phyloP scores from a whole-genome alignment of 2,797 vertebrate species.

The Scleropages formosus region DNA sequence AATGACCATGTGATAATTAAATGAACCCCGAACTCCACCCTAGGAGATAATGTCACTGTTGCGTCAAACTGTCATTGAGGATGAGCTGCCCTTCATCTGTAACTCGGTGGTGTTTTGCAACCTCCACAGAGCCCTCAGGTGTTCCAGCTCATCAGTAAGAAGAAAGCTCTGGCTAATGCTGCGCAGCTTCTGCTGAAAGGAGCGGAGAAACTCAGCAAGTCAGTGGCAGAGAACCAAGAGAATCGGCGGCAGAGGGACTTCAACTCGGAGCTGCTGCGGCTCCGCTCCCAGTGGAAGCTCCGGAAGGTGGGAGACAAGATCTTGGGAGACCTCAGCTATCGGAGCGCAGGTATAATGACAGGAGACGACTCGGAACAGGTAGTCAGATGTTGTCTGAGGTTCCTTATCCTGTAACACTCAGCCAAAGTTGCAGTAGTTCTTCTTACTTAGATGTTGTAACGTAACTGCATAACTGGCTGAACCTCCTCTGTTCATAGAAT shows the following conservation, averaged over 20 bases:
- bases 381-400: too few relatives aligned
- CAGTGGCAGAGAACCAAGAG: slow-evolving; percentile 89
- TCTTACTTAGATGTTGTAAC: too few relatives aligned
- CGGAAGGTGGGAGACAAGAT: slow-evolving; percentile 98
- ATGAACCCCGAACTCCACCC: too few relatives aligned
- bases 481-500: neutral
- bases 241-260: slow-evolving; percentile 94
- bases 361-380: neutral
- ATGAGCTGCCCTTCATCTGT: neutral
- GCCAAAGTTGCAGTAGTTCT: too few relatives aligned
- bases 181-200: slow-evolving; percentile 90
- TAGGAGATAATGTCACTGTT: neutral
- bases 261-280: slow-evolving; percentile 87
- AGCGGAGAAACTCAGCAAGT: slow-evolving; percentile 90
- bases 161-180: slow-evolving; percentile 90
- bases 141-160: slow-evolving; percentile 93
- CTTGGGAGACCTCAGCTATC: slow-evolving; percentile 94
- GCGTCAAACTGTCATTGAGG: neutral
- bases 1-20: too few relatives aligned
- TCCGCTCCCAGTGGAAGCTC: slow-evolving; percentile 95
- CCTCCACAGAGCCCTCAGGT: slow-evolving; percentile 80
- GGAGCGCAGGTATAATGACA: slow-evolving; percentile 80
- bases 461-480: too few relatives aligned
- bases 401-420: too few relatives aligned
- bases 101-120: neutral